Base-by-base conservation (phyloP, 2,113 vertebrate species). In the Zeus faber region DNA sequence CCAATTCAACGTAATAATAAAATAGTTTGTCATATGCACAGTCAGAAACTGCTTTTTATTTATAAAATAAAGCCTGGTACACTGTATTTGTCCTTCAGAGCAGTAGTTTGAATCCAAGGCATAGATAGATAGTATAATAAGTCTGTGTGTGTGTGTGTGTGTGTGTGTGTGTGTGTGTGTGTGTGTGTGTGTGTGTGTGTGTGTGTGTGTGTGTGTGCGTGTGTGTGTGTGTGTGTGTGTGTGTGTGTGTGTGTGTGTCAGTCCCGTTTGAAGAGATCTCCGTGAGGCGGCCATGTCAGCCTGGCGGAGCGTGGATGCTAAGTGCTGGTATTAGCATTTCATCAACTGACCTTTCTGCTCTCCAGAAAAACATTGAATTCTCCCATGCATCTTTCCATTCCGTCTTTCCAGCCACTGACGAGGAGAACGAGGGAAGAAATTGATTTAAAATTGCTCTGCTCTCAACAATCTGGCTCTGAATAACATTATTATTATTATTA, bases 291-390 rank as follows among this genome's bases (percentile, higher is more conserved):
- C 49, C 59, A 49, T 41, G 48, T 68, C 63, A 73, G 59, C 44
- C 72, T 60, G 77, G 71, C 75, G 57, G 49, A 64, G 16, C 70
- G 29, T 37, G 35, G 66, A 69, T 54, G 46, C 56, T 55, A 40
- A 50, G 45, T 23, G 40, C 72, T 65, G 25, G 4, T 41, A 72
- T 80, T 60, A 76, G 65, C 78, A 70, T 81, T 73, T 81, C 73
- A 76, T 81, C 58, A 53, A 31, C 54, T 50, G 67, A 71, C 71
- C 74, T 77, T 58, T 44, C 54, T 37, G 48, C 55, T 65, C 64
- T 56, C 46, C 18, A 13, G 46, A n/a, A n/a, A n/a, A n/a, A n/a
- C n/a, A n/a, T n/a, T n/a, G n/a, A n/a, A n/a, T n/a, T n/a, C n/a
- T n/a, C n/a, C n/a, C n/a, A n/a, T n/a, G n/a, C n/a, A n/a, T n/a